Evolutionary conservation across 2,888 invertebrate genomes (phyloP), one percentile per base, ranked within the genome.

Genomic region (Dicyrtoma fusca): DNA sequence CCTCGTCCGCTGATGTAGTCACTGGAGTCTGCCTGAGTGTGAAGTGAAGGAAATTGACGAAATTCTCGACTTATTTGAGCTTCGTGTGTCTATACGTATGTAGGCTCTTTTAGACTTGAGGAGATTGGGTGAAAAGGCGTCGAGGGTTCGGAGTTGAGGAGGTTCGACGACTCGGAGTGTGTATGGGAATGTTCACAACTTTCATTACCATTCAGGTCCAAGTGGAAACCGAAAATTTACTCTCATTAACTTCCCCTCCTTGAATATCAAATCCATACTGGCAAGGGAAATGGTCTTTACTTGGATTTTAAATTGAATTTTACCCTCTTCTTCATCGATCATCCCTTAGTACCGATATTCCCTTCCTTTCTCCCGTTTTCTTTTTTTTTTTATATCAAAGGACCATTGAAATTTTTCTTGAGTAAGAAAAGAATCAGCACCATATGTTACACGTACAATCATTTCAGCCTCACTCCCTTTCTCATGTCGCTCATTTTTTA

Each of bases 271-370:
- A 63, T 45, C 23, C 45, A 21, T 6, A 45, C 45, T 45, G 19
- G n/a, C 17, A 25, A 49, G 64, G 66, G 53, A 55, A 64, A 66
- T 14, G 53, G 51, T 34, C 10, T 17, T 1, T 57, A 1, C 21
- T 68, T 23, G 45, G 47, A 68, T 55, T 68, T 68, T 59, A 59
- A 59, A 68, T 68, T 68, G 57, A 68, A 57, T 59, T 59, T 68
- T 42, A 59, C 59, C 57, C 59, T n/a, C n/a, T 44, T 21, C 17
- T 23, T 51, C 21, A 51, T 51, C 51, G 17, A 17, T 51, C 51
- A 51, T 51, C 17, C 17, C 49, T 49, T 13, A 17, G n/a, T 49
- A 19, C 19, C 3, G n/a, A 19, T 49, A n/a, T 49, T 49, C 11
- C 49, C n/a, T 13, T 49, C 49, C 11, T 34, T 49, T 49, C 49